These are phyloP conservation scores for Sycon ciliatum DNA, from an alignment of 37 sponge, comb jelly and placozoan genomes.

Conservation along the genomic window DNA sequence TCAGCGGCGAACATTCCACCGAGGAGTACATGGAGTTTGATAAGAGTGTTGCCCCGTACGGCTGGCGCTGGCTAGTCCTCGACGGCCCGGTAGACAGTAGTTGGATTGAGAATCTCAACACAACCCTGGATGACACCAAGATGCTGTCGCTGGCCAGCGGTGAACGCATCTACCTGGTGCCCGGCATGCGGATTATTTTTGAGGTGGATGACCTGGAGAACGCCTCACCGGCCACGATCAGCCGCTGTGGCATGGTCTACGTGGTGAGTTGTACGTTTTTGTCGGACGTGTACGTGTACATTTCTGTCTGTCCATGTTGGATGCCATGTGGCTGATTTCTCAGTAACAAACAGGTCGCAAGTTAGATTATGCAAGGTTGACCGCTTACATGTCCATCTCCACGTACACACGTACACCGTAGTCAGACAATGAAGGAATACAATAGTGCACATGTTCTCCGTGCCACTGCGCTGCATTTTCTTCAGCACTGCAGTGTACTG, in stretches of 20 bases:
- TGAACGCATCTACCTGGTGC: conserved; percentile 37
- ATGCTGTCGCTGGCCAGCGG: conserved; percentile 61
- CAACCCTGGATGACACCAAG: conserved; percentile 64
- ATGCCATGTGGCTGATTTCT: no score
- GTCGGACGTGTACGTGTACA: background rate
- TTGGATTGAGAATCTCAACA: conserved; percentile 78
- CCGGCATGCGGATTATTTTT: conserved; percentile 54
- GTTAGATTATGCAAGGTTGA: no score
- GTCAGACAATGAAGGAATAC: no score
- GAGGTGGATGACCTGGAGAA: conserved; percentile 49
- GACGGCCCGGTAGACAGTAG: conserved; percentile 70
- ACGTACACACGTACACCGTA: no score
- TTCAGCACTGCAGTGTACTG: no score
- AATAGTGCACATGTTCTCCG: no score
- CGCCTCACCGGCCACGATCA: conserved; percentile 62
- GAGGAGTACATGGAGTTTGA: no score
- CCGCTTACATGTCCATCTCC: no score
- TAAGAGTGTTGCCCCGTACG: conserved; percentile 16
- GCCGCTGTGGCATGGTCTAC: conserved; percentile 62
- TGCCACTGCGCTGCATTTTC: no score
- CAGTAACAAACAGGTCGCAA: no score
- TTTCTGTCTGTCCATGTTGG: no score
- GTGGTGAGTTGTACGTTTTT: conserved; percentile 25
- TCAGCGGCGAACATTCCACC: no score
- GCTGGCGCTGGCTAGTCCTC: conserved; percentile 62